Evolutionary conservation across 2,888 invertebrate genomes (phyloP).

Genomic region (Athrips mouffetella): DNA sequence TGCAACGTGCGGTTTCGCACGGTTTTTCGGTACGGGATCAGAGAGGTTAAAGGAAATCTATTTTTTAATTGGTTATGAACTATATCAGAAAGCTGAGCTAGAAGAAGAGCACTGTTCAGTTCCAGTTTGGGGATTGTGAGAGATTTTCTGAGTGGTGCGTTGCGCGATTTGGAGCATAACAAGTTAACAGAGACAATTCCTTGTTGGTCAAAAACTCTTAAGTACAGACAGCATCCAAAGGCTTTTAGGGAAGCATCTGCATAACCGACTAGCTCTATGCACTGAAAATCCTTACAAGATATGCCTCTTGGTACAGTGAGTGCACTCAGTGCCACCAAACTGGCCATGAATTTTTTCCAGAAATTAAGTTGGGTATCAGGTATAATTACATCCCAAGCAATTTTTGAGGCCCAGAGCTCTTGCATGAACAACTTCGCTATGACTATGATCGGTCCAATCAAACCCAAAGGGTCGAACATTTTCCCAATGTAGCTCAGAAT

Average conservation of each 20-base stretch:
- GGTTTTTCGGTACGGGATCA: too few species aligned
- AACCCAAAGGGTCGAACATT: slow-evolving; percentile 21
- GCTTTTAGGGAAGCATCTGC: slow-evolving; percentile 21
- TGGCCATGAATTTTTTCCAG: slow-evolving; percentile 4
- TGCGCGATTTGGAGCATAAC: slow-evolving; percentile 20
- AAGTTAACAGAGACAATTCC: slow-evolving; percentile 11
- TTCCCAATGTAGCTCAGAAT: slow-evolving; percentile 20
- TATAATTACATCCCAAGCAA: slow-evolving; percentile 11
- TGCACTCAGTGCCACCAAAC: slow-evolving; percentile 1
- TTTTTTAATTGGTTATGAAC: too few species aligned
- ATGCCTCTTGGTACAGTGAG: background rate
- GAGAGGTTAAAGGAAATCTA: too few species aligned
- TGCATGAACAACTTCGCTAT: slow-evolving; percentile 21
- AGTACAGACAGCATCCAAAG: slow-evolving; percentile 21
- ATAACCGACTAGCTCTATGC: slow-evolving; percentile 20
- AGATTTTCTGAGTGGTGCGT: slow-evolving; percentile 16
- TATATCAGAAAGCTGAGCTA: slow-evolving; percentile 16
- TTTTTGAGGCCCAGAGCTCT: slow-evolving; percentile 14
- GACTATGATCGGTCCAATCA: slow-evolving; percentile 20
- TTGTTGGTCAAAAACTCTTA: slow-evolving; percentile 14
- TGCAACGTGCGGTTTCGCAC: too few species aligned
- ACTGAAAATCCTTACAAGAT: background rate
- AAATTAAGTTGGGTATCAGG: slow-evolving; percentile 6
- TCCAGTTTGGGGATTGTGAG: slow-evolving; percentile 20
- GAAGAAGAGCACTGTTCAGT: slow-evolving; percentile 12